Evolutionary conservation across 2,888 invertebrate genomes (phyloP).

Genomic region (Nudaria mundana): DNA sequence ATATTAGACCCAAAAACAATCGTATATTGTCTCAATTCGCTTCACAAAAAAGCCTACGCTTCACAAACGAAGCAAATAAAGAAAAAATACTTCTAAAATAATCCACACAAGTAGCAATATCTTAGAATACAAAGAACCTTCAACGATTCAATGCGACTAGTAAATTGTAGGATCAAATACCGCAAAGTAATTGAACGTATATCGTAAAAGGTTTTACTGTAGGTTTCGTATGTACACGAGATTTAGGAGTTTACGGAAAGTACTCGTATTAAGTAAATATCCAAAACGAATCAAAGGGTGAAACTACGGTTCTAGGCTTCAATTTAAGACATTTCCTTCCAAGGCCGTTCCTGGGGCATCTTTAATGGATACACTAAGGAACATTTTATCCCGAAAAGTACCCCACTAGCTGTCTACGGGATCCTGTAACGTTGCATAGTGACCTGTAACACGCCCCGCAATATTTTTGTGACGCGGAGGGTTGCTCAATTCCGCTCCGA

Average conservation of each 20-base stretch:
- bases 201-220: conserved; percentile 26
- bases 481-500: too few relatives aligned
- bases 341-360: too few relatives aligned
- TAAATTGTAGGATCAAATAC: conserved; percentile 11
- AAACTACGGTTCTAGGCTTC: neutral
- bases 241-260: neutral
- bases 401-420: too few relatives aligned
- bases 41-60: neutral
- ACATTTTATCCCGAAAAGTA: too few relatives aligned
- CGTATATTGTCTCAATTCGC: neutral
- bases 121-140: neutral
- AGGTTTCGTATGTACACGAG: neutral
- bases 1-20: too few relatives aligned
- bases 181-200: conserved; percentile 23
- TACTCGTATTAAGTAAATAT: neutral
- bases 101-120: neutral
- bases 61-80: neutral
- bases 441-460: too few relatives aligned
- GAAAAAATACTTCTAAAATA: neutral
- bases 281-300: too few relatives aligned
- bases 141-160: conserved; percentile 4
- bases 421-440: too few relatives aligned
- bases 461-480: too few relatives aligned
- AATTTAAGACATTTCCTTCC: too few relatives aligned
- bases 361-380: too few relatives aligned